phyloP scores from a whole-genome alignment of 2,113 vertebrate genomes.

The Laterallus jamaicensis region DNA sequence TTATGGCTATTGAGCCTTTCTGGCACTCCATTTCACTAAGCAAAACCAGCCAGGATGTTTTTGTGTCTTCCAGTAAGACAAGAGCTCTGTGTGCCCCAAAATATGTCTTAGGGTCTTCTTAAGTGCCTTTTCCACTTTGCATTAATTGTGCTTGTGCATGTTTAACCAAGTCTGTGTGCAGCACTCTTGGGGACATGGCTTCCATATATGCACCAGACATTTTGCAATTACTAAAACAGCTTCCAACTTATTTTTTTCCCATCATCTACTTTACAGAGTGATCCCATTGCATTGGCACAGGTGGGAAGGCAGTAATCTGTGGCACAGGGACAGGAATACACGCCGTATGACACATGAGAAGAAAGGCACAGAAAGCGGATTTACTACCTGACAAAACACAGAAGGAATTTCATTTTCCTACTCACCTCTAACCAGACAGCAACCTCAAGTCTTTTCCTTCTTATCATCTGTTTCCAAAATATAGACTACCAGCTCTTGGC shows the following conservation, averaged over 20 bases:
- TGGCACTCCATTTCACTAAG: not conserved
- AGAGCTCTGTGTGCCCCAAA: not conserved
- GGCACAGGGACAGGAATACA: not conserved
- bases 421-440: not conserved
- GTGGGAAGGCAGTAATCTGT: not conserved
- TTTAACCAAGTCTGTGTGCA: not conserved
- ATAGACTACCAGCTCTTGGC: not conserved
- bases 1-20: not conserved
- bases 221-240: not conserved
- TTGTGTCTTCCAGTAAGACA: not conserved
- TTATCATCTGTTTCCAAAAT: not conserved
- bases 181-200: too few relatives aligned
- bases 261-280: not conserved
- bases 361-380: not conserved
- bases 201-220: not conserved
- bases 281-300: not conserved
- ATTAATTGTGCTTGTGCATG: not conserved
- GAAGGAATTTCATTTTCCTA: not conserved
- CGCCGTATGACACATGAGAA: not conserved
- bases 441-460: not conserved
- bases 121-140: accelerated
- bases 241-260: not conserved
- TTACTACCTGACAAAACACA: not conserved
- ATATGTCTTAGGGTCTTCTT: accelerated
- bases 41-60: not conserved